Conservation (phyloP, 2,888 invertebrate genomes). For the Neoitamus cyanurus region DNA sequence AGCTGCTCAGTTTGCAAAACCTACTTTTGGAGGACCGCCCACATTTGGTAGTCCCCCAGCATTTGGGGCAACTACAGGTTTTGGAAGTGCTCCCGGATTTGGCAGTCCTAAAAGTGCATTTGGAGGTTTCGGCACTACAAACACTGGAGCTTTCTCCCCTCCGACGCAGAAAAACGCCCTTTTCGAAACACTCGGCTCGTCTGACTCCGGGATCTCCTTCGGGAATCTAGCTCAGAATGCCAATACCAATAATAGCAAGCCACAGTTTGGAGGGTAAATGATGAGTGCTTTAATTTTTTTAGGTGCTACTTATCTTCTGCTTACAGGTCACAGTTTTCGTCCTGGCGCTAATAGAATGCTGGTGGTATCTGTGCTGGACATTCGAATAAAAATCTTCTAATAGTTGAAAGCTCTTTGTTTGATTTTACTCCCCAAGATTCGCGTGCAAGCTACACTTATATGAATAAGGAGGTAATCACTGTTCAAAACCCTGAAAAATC, state of each 20-base stretch:
- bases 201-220: constrained; percentile 62
- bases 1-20: constrained; percentile 54
- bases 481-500: not conserved
- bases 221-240: constrained; percentile 64
- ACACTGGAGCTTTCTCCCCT: constrained; percentile 53
- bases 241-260: constrained; percentile 59
- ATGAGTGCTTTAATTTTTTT: not conserved
- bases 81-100: constrained; percentile 59
- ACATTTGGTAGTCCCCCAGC: constrained; percentile 63
- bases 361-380: not conserved
- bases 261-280: constrained; percentile 62
- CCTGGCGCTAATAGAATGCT: not conserved
- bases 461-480: no score
- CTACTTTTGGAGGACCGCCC: constrained; percentile 59
- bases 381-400: not conserved
- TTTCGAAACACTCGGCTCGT: constrained; percentile 63
- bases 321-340: constrained; percentile 29
- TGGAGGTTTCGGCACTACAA: constrained; percentile 32
- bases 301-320: not conserved
- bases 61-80: constrained; percentile 63
- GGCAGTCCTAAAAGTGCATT: constrained; percentile 56
- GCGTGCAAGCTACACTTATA: no score
- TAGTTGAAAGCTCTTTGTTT: not conserved
- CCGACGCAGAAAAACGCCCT: constrained; percentile 60
- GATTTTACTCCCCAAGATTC: no score